Conservation (phyloP, 2,113 vertebrate species). For the Meles meles region DNA sequence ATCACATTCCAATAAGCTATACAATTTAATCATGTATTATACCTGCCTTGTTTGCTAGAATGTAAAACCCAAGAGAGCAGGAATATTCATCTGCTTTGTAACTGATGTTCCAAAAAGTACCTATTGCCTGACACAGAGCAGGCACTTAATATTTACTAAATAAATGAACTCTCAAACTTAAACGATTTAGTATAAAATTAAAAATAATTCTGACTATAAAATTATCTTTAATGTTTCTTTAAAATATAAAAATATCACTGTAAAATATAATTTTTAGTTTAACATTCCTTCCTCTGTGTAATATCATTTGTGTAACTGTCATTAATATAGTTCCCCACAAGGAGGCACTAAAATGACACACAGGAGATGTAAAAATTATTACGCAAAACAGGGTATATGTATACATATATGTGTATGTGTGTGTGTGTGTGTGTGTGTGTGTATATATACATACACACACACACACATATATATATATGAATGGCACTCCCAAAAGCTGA, state of each 20-base stretch:
- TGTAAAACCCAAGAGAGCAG: neutral
- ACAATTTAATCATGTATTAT: neutral
- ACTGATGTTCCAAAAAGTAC: slow-evolving; percentile 3
- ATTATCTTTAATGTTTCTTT: neutral
- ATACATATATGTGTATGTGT: too few relatives aligned
- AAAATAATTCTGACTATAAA: neutral
- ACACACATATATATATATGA: too few relatives aligned
- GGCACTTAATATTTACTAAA: neutral
- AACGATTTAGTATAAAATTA: neutral
- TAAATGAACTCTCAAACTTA: neutral
- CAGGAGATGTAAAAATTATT: neutral
- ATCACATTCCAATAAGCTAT: neutral
- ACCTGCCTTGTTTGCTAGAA: neutral
- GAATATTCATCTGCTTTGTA: neutral
- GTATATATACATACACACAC: too few relatives aligned
- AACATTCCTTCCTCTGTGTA: neutral
- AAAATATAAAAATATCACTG: neutral
- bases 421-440: too few relatives aligned
- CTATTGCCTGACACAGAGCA: neutral
- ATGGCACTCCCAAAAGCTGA: neutral
- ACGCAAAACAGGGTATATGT: neutral
- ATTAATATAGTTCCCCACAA: slow-evolving; percentile 47
- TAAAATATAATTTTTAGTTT: neutral
- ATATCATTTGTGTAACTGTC: neutral
- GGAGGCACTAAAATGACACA: slow-evolving; percentile 44